Evolutionary conservation across 1,140 invertebrate species (phyloP).

Genomic region (Thaumatotibia leucotreta): DNA sequence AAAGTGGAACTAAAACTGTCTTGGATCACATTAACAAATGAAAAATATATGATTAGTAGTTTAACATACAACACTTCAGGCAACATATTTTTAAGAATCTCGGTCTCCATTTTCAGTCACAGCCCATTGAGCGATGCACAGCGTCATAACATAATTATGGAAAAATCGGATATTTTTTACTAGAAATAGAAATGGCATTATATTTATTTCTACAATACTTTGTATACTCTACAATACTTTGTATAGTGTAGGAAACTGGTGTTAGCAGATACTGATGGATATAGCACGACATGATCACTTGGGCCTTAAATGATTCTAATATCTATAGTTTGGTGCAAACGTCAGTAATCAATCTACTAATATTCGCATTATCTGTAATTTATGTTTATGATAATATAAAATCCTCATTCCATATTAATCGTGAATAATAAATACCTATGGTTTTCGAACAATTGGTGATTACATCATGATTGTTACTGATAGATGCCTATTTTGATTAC

Average conservation of each 20-base stretch:
- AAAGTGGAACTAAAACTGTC: no score
- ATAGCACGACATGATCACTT: not conserved
- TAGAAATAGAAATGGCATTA: no score
- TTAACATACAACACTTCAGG: no score
- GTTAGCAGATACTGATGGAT: not conserved
- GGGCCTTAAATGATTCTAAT: not conserved
- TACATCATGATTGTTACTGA: not conserved
- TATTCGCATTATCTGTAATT: not conserved
- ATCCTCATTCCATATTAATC: not conserved
- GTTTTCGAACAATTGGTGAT: not conserved
- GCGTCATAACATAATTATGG: no score
- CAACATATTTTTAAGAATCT: no score
- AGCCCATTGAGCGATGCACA: no score
- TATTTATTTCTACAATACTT: no score
- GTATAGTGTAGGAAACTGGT: not conserved
- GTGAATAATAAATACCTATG: not conserved
- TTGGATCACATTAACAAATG: no score
- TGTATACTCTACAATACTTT: not conserved
- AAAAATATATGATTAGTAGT: no score
- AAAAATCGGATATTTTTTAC: no score
- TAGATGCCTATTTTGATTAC: not conserved
- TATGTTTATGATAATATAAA: slow-evolving; percentile 13
- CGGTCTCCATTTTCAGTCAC: no score
- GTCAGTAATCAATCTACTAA: not conserved
- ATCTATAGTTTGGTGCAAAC: not conserved